These are phyloP conservation scores for Drosophila biarmipes DNA, from an alignment of 1,140 invertebrate genomes.

Conservation along the genomic window DNA sequence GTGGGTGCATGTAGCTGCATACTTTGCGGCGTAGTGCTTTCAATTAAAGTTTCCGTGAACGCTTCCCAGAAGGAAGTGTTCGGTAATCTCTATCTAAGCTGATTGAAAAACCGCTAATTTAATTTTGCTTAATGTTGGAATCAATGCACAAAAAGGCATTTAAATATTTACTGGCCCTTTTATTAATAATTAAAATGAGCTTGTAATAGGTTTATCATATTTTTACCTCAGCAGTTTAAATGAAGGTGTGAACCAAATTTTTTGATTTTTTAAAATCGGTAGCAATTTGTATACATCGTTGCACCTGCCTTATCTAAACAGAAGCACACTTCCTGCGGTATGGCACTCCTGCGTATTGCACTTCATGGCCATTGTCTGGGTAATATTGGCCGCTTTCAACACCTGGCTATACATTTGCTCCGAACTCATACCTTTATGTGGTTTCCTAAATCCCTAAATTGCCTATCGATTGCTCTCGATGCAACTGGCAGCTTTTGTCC, in stretches of 20 bases:
- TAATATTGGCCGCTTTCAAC: conserved; percentile 44
- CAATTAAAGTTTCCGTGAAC: conserved; percentile 43
- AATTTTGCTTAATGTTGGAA: too few relatives aligned
- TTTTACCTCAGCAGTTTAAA: too few relatives aligned
- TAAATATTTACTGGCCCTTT: too few relatives aligned
- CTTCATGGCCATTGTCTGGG: conserved; percentile 15
- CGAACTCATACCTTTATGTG: conserved; percentile 2
- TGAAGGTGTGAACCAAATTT: neutral
- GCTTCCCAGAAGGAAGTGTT: conserved; percentile 17
- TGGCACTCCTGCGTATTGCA: neutral
- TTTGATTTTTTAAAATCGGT: neutral
- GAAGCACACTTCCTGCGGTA: conserved; percentile 3
- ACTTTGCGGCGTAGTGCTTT: conserved; percentile 37
- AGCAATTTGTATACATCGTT: conserved; percentile 5
- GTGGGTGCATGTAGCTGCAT: conserved; percentile 22
- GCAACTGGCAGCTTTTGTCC: conserved; percentile 25
- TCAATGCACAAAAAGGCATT: too few relatives aligned
- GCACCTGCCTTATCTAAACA: conserved; percentile 6
- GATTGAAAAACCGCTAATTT: conserved; percentile 35
- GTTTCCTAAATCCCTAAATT: neutral
- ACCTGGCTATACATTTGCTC: conserved; percentile 30
- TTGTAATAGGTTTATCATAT: too few relatives aligned
- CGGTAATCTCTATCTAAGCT: conserved; percentile 38
- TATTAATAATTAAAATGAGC: too few relatives aligned
- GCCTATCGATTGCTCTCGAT: conserved; percentile 34